Evolutionary conservation across 2,888 invertebrate genomes (phyloP).

Genomic region (Hydriomena furcata): DNA sequence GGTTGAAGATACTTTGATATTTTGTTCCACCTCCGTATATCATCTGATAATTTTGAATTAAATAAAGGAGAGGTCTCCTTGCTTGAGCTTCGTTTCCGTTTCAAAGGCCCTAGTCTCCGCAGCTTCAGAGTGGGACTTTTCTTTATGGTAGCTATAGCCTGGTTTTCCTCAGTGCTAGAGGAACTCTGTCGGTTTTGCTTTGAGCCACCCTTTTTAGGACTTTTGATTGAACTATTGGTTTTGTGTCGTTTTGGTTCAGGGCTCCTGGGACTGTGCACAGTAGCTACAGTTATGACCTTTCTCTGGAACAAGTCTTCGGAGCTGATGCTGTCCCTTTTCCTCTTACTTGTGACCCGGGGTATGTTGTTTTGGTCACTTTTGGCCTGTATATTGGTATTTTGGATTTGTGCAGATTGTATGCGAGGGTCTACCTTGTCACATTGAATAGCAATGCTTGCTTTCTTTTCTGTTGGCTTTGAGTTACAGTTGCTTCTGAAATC

Average conservation of each 20-base stretch:
- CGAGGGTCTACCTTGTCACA: neutral
- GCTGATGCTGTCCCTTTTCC: conserved; percentile 7
- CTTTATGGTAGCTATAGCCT: neutral
- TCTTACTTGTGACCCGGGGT: neutral
- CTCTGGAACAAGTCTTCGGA: neutral
- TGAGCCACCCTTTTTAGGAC: too few species aligned
- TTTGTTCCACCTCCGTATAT: neutral
- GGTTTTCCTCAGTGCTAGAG: neutral
- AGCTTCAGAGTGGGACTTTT: neutral
- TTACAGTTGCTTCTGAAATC: neutral
- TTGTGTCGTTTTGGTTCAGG: neutral
- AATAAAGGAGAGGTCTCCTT: neutral
- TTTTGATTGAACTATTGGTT: neutral
- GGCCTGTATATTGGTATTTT: too few species aligned
- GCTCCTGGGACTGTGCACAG: neutral
- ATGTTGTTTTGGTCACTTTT: neutral
- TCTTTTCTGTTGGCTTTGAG: neutral
- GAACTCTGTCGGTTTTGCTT: neutral
- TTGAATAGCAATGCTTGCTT: conserved; percentile 8
- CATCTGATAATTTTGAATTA: neutral
- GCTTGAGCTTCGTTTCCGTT: neutral
- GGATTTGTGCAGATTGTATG: neutral
- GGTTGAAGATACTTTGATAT: conserved; percentile 2
- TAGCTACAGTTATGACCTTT: neutral
- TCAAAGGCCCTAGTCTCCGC: neutral